A percentile compares a stretch with the other conserved stretches of the same genome.
Evolutionary conservation across 2,113 vertebrate species (phyloP).

Genomic region (Cyprinus carpio): DNA sequence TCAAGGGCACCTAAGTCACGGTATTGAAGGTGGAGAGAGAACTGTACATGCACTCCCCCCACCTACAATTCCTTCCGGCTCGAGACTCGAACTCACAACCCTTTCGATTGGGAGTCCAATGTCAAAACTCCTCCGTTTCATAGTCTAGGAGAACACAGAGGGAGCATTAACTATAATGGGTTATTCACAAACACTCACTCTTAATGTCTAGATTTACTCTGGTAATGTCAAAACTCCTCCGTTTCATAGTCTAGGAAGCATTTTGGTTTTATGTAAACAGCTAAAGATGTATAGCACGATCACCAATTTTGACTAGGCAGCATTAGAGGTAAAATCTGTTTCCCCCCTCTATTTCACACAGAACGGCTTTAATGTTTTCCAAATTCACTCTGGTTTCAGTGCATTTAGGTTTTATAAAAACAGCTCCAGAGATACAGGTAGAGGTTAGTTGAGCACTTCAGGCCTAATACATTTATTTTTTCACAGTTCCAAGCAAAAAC

Average conservation of each 20-base stretch:
- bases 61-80: too few relatives aligned
- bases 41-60: too few relatives aligned
- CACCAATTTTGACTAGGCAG: background rate
- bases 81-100: too few relatives aligned
- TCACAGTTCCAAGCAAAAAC: background rate
- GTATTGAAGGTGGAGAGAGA: too few relatives aligned
- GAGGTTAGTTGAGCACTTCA: background rate
- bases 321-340: background rate
- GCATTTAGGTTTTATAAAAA: background rate
- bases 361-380: background rate
- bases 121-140: too few relatives aligned
- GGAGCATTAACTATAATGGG: background rate
- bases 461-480: too few relatives aligned
- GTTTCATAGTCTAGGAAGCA: background rate
- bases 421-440: background rate
- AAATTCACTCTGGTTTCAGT: background rate
- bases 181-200: too few relatives aligned
- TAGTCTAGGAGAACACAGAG: too few relatives aligned
- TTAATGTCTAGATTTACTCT: background rate
- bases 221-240: background rate
- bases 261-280: background rate
- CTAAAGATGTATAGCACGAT: background rate
- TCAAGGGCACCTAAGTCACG: too few relatives aligned
- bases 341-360: background rate
- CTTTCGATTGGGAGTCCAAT: too few relatives aligned